Evolutionary conservation across 2,888 invertebrate species (phyloP).

Genomic region (Clunio marinus): DNA sequence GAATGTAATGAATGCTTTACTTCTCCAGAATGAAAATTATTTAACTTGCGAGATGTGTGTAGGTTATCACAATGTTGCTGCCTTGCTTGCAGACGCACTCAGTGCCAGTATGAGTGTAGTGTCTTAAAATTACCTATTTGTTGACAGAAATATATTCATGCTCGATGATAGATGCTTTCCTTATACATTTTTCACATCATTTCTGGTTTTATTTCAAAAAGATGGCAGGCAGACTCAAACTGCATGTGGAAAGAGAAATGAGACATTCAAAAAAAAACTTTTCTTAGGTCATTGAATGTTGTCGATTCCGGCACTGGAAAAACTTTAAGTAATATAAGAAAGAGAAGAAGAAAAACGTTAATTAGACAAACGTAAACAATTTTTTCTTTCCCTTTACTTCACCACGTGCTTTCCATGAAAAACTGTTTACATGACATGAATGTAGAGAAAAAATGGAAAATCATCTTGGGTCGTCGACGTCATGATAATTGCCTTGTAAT

Average conservation of each 20-base stretch:
- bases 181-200: slow-evolving; percentile 23
- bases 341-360: slow-evolving; percentile 8
- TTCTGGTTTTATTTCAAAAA: not conserved
- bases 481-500: not conserved
- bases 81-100: not conserved
- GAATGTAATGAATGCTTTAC: not conserved
- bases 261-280: slow-evolving; percentile 10
- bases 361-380: slow-evolving; percentile 20
- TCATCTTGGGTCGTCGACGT: not conserved
- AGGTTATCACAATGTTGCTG: not conserved
- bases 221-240: slow-evolving; percentile 33
- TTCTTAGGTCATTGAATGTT: not conserved
- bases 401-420: slow-evolving; percentile 18
- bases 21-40: not conserved
- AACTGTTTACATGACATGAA: not conserved
- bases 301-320: not conserved
- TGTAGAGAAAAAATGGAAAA: slow-evolving; percentile 1
- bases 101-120: not conserved
- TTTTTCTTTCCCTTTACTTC: not conserved
- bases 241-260: slow-evolving; percentile 20
- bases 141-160: slow-evolving; percentile 36
- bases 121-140: slow-evolving; percentile 38
- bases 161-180: slow-evolving; percentile 38
- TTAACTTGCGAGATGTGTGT: slow-evolving; percentile 3
- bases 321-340: not conserved